These are phyloP conservation scores for Volucella zonaria DNA, from an alignment of 2,888 invertebrate species.

Conservation along the genomic window DNA sequence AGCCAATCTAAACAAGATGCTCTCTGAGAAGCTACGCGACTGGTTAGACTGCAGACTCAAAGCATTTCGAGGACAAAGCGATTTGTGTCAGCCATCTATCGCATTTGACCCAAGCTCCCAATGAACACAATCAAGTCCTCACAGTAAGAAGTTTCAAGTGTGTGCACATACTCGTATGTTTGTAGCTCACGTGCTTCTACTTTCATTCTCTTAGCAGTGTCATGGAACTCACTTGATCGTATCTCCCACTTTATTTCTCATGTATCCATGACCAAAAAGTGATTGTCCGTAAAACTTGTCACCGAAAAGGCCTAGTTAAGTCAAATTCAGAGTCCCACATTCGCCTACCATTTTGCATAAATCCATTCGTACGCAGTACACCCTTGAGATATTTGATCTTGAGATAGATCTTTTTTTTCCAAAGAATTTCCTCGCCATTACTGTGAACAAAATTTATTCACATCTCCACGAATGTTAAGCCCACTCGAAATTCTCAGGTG, in stretches of 20 bases:
- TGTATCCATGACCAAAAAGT: background rate
- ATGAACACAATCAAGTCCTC: too few relatives aligned
- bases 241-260: background rate
- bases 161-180: too few relatives aligned
- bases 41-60: too few relatives aligned
- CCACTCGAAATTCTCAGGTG: slow-evolving; percentile 66
- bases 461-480: slow-evolving; percentile 2
- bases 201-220: too few relatives aligned
- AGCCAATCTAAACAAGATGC: too few relatives aligned
- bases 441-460: slow-evolving; percentile 32
- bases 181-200: too few relatives aligned
- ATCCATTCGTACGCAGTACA: background rate
- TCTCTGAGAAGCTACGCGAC: too few relatives aligned
- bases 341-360: slow-evolving; percentile 12
- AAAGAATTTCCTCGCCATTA: slow-evolving; percentile 8
- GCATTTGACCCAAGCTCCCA: too few relatives aligned
- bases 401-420: background rate
- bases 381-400: slow-evolving; percentile 19
- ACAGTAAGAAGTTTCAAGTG: too few relatives aligned
- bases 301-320: slow-evolving; percentile 1
- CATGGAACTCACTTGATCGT: too few relatives aligned
- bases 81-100: too few relatives aligned
- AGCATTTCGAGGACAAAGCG: too few relatives aligned
- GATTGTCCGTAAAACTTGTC: background rate
- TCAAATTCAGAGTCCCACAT: background rate